Evolutionary conservation across 2,888 invertebrate genomes (phyloP).

Genomic region (Ecdyonurus torrentis): DNA sequence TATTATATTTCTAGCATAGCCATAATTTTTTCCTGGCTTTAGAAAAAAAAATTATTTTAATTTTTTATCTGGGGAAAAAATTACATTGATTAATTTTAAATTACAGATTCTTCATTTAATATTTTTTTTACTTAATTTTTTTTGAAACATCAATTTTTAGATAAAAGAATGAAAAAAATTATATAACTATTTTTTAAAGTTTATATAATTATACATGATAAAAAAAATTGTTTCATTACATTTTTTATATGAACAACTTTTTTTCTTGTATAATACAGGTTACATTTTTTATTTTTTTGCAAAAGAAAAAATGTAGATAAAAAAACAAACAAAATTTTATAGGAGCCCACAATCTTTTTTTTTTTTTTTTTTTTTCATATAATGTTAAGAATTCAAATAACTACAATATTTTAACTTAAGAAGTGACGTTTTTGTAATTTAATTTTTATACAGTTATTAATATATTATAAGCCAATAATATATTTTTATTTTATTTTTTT

Average conservation of each 20-base stretch:
- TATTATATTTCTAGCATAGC: neutral
- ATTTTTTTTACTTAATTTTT: neutral
- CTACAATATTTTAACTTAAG: too few species aligned
- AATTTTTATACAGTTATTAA: too few species aligned
- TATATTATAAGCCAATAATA: too few species aligned
- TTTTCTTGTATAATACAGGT: neutral
- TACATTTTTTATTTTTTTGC: neutral
- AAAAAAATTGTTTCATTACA: too few species aligned
- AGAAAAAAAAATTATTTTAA: neutral
- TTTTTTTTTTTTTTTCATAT: too few species aligned
- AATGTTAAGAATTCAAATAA: too few species aligned
- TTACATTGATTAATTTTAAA: neutral
- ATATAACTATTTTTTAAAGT: too few species aligned
- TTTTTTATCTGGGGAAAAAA: neutral
- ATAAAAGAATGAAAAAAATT: neutral
- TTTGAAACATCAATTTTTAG: neutral
- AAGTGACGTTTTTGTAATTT: too few species aligned
- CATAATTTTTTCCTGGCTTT: neutral
- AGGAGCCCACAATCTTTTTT: neutral
- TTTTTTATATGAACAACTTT: too few species aligned
- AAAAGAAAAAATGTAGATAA: neutral
- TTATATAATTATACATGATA: too few species aligned
- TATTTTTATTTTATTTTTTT: too few species aligned
- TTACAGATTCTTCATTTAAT: neutral
- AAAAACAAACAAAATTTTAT: neutral